phyloP scores from a whole-genome alignment of 2,888 invertebrate genomes.

The Netelia fuscicornis region DNA sequence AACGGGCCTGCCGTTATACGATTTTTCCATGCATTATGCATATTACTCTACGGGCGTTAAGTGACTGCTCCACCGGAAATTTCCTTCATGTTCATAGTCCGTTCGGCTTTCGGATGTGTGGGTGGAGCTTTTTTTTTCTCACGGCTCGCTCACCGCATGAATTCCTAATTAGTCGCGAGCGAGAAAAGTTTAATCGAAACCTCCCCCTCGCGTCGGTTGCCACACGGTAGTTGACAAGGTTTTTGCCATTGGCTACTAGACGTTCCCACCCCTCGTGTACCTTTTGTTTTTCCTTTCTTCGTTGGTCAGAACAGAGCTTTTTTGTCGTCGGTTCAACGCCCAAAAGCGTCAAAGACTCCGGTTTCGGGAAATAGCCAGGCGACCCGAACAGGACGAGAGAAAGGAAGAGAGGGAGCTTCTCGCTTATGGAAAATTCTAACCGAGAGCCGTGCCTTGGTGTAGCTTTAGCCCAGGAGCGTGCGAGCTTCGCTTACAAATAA shows the following conservation, averaged over 20 bases:
- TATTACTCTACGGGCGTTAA: conserved; percentile 11
- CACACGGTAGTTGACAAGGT: neutral
- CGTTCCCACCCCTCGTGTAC: neutral
- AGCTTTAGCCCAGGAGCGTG: conserved; percentile 23
- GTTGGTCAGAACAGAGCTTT: neutral
- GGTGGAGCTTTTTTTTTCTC: conserved; percentile 30
- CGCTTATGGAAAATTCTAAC: conserved; percentile 8
- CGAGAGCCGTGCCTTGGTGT: neutral
- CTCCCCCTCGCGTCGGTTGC: neutral
- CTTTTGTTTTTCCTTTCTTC: conserved; percentile 24
- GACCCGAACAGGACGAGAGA: conserved; percentile 11
- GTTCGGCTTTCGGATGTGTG: neutral
- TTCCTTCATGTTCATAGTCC: conserved; percentile 18
- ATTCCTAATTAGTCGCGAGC: conserved; percentile 60
- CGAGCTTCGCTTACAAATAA: conserved; percentile 62
- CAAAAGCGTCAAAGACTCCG: conserved; percentile 2
- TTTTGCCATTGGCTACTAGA: conserved; percentile 48
- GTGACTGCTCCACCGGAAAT: conserved; percentile 33
- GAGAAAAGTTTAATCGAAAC: conserved; percentile 63
- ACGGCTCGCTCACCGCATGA: conserved; percentile 48
- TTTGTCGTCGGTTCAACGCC: conserved; percentile 18
- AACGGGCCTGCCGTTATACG: neutral
- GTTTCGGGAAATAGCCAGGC: conserved; percentile 18
- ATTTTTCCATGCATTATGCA: conserved; percentile 49
- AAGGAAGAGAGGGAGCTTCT: neutral